Conservation (phyloP, 2,797 vertebrate species). For the Falco columbarius region DNA sequence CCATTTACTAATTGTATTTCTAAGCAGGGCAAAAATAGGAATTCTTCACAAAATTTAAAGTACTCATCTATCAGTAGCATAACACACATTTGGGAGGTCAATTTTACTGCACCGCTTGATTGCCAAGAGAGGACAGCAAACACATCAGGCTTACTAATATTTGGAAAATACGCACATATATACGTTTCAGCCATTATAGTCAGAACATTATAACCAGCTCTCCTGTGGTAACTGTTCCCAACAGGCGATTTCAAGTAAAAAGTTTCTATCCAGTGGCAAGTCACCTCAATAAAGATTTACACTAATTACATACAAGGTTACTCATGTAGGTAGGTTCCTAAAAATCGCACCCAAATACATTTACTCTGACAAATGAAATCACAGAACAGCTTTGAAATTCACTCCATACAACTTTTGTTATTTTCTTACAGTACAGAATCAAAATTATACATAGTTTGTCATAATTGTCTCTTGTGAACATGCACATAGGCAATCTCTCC, state of each 20-base stretch:
- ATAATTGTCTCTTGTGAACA: background rate
- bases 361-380: background rate
- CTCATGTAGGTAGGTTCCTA: background rate
- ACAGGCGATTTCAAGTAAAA: background rate
- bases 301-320: background rate
- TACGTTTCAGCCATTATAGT: background rate
- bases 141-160: background rate
- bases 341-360: background rate
- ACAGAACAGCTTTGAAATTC: background rate
- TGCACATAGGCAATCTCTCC: rapidly evolving
- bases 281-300: background rate
- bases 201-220: background rate
- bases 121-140: background rate
- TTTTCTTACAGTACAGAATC: background rate
- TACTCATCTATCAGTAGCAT: background rate
- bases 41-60: background rate
- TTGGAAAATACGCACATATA: background rate
- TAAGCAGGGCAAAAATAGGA: background rate
- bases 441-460: background rate
- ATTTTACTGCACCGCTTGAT: background rate
- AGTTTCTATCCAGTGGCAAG: background rate
- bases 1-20: background rate
- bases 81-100: background rate
- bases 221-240: background rate
- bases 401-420: background rate